These are phyloP conservation scores for Ips nitidus DNA, from an alignment of 1,140 invertebrate genomes.

Conservation along the genomic window DNA sequence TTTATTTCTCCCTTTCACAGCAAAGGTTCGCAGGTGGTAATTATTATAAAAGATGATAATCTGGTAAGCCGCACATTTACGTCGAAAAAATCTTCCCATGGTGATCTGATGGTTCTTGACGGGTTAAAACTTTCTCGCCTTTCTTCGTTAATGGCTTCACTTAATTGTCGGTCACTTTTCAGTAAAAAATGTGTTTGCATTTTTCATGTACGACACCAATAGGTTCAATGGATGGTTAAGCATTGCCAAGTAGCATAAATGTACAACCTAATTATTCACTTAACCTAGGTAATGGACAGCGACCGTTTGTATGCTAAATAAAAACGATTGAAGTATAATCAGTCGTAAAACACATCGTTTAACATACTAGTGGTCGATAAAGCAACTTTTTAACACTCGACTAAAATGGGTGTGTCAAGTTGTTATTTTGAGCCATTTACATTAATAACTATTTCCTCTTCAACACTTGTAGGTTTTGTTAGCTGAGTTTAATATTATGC, in stretches of 20 bases:
- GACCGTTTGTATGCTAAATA: background rate
- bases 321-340: background rate
- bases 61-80: background rate
- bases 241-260: background rate
- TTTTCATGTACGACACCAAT: background rate
- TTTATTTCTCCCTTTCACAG: background rate
- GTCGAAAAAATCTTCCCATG: background rate
- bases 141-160: background rate
- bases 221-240: background rate
- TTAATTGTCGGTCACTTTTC: no score
- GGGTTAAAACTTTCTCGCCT: background rate
- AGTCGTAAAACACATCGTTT: no score
- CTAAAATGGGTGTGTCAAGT: no score
- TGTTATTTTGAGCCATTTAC: no score
- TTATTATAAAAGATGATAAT: background rate
- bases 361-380: no score
- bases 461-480: no score
- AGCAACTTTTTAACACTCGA: no score
- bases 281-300: background rate
- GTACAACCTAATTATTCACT: background rate
- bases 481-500: no score
- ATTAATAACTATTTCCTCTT: no score
- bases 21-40: no score
- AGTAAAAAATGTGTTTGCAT: background rate
- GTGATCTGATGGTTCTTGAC: background rate